phyloP scores from a whole-genome alignment of 2,888 invertebrate species.

The Selenia dentaria region DNA sequence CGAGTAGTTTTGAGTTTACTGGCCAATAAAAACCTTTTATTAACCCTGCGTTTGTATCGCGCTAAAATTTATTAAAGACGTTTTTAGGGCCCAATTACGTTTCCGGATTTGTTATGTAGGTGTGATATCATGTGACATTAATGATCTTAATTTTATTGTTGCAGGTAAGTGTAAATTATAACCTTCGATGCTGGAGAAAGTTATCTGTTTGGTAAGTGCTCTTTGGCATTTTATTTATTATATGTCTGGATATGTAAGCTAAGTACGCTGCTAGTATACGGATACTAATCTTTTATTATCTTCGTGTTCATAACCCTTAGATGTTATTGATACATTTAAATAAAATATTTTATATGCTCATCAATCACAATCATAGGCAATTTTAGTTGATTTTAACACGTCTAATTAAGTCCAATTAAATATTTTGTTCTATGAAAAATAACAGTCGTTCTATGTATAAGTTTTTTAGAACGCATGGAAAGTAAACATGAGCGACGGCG shows the following conservation, averaged over 20 bases:
- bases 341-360: too few relatives aligned
- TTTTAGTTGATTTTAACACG: too few relatives aligned
- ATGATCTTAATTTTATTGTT: slow-evolving; percentile 51
- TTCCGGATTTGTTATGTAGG: slow-evolving; percentile 37
- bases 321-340: too few relatives aligned
- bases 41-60: slow-evolving; percentile 37
- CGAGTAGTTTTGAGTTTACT: slow-evolving; percentile 49
- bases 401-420: too few relatives aligned
- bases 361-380: too few relatives aligned
- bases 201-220: slow-evolving; percentile 21
- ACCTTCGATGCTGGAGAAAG: slow-evolving; percentile 10
- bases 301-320: too few relatives aligned
- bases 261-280: not conserved
- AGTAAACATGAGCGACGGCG: slow-evolving; percentile 63
- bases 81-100: slow-evolving; percentile 41
- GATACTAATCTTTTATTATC: too few relatives aligned
- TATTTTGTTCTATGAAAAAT: too few relatives aligned
- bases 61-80: slow-evolving; percentile 43
- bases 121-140: slow-evolving; percentile 41
- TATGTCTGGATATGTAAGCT: too few relatives aligned
- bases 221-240: slow-evolving; percentile 4
- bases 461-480: slow-evolving; percentile 50
- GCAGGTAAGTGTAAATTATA: slow-evolving; percentile 49
- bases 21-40: slow-evolving; percentile 50
- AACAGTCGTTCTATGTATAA: too few relatives aligned